Conservation (phyloP, 2,888 invertebrate genomes). For the Cheilosia variabilis region DNA sequence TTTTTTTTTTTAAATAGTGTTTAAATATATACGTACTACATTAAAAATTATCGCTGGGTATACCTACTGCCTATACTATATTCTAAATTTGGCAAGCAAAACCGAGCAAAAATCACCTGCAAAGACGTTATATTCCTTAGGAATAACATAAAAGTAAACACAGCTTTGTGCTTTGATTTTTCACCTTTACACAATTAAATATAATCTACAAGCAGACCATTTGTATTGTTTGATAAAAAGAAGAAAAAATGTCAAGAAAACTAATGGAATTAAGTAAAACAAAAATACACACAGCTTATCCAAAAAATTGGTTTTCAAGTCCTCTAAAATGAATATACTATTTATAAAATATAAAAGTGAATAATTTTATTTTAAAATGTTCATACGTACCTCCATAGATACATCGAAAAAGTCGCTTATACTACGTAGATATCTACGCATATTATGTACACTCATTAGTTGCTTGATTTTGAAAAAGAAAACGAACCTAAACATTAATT, state of each 20-base stretch:
- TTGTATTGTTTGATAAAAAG: neutral
- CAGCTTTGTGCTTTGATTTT: constrained; percentile 12
- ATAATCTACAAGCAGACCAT: constrained; percentile 17
- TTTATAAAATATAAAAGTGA: constrained; percentile 33
- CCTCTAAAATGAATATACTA: constrained; percentile 31
- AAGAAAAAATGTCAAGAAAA: neutral
- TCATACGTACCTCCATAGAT: constrained; percentile 8
- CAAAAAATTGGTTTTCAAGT: constrained; percentile 3
- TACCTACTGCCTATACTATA: neutral
- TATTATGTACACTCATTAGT: neutral
- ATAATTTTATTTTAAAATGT: constrained; percentile 30
- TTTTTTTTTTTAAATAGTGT: constrained; percentile 51
- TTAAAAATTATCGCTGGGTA: constrained; percentile 14
- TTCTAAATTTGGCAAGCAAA: constrained; percentile 43
- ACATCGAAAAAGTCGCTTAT: constrained; percentile 13
- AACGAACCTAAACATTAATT: neutral
- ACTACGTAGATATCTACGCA: neutral
- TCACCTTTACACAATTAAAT: constrained; percentile 16
- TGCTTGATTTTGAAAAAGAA: constrained; percentile 6
- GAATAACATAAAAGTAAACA: constrained; percentile 22
- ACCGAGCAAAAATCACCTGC: neutral
- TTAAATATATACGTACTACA: constrained; percentile 1
- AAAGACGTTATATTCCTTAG: constrained; percentile 12
- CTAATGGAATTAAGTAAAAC: neutral
- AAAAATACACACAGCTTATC: neutral